phyloP scores from a whole-genome alignment of 2,888 invertebrate genomes.

The Pelosia muscerda region DNA sequence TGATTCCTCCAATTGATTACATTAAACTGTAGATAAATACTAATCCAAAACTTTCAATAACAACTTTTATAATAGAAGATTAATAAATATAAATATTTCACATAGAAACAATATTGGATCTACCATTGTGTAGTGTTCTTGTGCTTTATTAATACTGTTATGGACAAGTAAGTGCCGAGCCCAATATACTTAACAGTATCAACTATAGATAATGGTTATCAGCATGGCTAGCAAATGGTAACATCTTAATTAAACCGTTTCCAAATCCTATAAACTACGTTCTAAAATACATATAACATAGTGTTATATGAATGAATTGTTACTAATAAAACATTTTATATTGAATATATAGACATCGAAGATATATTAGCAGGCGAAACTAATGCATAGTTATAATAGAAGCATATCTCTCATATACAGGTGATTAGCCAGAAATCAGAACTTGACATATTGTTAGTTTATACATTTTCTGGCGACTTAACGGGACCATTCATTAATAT shows the following conservation, averaged over 20 bases:
- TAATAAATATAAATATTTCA: slow-evolving; percentile 54
- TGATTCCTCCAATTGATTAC: slow-evolving; percentile 58
- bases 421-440: slow-evolving; percentile 64
- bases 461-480: slow-evolving; percentile 74
- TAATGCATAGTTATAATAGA: slow-evolving; percentile 68
- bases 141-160: slow-evolving; percentile 65
- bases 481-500: slow-evolving; percentile 63
- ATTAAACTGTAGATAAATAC: slow-evolving; percentile 56
- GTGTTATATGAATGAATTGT: slow-evolving; percentile 81
- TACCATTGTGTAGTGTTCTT: slow-evolving; percentile 55
- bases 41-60: slow-evolving; percentile 59
- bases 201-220: slow-evolving; percentile 46
- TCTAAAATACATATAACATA: slow-evolving; percentile 68
- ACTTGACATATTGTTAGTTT: slow-evolving; percentile 60
- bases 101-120: slow-evolving; percentile 51
- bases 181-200: slow-evolving; percentile 49
- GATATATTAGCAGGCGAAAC: slow-evolving; percentile 75
- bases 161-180: slow-evolving; percentile 41
- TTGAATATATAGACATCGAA: slow-evolving; percentile 39
- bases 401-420: slow-evolving; percentile 26
- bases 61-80: slow-evolving; percentile 58
- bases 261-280: slow-evolving; percentile 78
- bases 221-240: slow-evolving; percentile 67
- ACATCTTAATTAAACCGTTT: slow-evolving; percentile 72
- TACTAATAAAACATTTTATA: slow-evolving; percentile 75